These are phyloP conservation scores for Hypanus sabinus DNA, from an alignment of 2,113 vertebrate genomes.

Conservation along the genomic window DNA sequence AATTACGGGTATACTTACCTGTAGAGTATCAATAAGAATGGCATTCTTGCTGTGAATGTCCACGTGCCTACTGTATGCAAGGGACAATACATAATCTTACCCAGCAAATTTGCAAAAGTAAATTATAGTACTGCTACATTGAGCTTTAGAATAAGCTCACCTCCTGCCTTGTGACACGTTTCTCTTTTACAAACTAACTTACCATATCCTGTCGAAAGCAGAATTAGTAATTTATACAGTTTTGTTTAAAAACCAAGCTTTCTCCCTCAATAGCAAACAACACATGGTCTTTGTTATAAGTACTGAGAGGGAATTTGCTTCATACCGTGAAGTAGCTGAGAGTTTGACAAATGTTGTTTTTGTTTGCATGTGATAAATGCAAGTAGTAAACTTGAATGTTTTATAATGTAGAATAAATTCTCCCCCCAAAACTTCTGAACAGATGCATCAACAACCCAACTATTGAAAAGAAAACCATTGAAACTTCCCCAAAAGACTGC, in stretches of 20 bases:
- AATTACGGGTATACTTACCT: conserved; percentile 4
- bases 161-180: not conserved
- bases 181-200: not conserved
- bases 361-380: not conserved
- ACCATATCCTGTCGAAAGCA: not conserved
- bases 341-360: not conserved
- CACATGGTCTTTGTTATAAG: not conserved
- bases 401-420: not conserved
- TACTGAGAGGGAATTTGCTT: not conserved
- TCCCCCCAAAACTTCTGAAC: not conserved
- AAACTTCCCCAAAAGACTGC: not conserved
- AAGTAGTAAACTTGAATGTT: not conserved
- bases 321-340: not conserved
- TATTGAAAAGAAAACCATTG: not conserved
- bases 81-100: not conserved
- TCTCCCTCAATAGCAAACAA: not conserved
- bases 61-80: not conserved
- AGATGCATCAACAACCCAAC: not conserved
- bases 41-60: not conserved
- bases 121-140: not conserved
- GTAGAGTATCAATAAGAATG: not conserved
- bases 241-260: not conserved
- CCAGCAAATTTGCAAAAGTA: not conserved
- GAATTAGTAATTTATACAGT: not conserved
- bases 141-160: not conserved